Percentiles rank a stretch among this genome's conserved stretches.
These are phyloP conservation scores for Hapalemur alaotrensis DNA, from an alignment of 2,797 vertebrate genomes.

Conservation along the genomic window DNA sequence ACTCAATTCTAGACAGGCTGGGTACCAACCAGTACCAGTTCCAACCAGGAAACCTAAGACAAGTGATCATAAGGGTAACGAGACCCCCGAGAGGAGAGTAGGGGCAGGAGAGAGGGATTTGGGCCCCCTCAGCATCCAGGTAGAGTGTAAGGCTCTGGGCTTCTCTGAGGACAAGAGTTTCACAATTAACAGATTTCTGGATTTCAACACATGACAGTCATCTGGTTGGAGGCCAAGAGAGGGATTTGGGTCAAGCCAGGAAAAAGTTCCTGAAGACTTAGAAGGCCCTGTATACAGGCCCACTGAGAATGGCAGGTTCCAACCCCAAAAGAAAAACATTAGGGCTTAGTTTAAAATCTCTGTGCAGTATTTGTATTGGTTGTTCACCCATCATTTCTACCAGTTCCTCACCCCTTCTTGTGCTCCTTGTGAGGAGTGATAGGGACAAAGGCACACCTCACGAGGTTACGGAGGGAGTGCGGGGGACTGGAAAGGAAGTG, in stretches of 20 bases:
- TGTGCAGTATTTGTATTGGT: not conserved
- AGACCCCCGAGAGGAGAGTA: not conserved
- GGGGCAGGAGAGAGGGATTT: not conserved
- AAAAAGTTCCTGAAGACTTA: not conserved
- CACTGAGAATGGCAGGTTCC: not conserved
- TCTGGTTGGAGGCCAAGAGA: not conserved
- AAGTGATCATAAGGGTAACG: not conserved
- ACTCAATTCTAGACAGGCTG: not conserved
- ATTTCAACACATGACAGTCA: not conserved
- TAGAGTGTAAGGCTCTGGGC: not conserved
- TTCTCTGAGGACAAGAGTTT: not conserved
- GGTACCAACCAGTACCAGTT: not conserved
- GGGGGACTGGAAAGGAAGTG: not conserved
- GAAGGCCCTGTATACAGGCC: not conserved
- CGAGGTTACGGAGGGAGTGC: not conserved
- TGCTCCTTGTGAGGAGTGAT: not conserved
- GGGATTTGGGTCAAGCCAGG: not conserved
- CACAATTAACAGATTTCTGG: not conserved
- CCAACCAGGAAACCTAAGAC: not conserved
- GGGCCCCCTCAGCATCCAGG: not conserved
- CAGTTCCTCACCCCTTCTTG: not conserved
- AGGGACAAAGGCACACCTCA: not conserved
- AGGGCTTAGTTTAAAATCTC: not conserved
- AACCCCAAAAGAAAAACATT: not conserved
- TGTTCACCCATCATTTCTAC: not conserved